Evolutionary conservation across 1,140 invertebrate genomes (phyloP).

Genomic region (Saccostrea echinata): DNA sequence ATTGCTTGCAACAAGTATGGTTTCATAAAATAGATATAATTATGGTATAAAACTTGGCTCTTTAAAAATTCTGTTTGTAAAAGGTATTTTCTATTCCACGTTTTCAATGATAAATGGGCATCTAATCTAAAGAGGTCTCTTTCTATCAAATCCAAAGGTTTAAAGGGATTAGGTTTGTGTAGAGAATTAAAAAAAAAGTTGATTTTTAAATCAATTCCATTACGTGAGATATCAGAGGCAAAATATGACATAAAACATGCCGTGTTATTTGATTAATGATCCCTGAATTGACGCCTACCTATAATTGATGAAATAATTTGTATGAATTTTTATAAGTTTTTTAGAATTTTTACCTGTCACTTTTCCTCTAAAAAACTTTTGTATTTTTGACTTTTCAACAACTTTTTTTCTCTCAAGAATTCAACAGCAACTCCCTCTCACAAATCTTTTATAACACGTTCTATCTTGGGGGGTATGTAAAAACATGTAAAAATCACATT

Average conservation of each 20-base stretch:
- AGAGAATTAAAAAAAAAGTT: background rate
- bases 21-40: background rate
- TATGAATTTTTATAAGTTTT: too few relatives aligned
- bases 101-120: background rate
- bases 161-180: background rate
- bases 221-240: background rate
- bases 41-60: background rate
- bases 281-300: background rate
- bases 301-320: background rate
- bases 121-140: slow-evolving; percentile 15
- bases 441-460: background rate
- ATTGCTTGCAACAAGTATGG: background rate
- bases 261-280: background rate
- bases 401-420: background rate
- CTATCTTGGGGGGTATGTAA: too few relatives aligned
- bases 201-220: slow-evolving; percentile 1
- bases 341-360: background rate
- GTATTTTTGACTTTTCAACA: background rate
- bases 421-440: background rate
- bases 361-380: background rate
- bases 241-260: background rate
- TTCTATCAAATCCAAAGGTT: slow-evolving; percentile 22
- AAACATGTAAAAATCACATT: background rate
- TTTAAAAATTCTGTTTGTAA: background rate
- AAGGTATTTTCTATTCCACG: background rate